Base-by-base conservation (phyloP, 2,797 vertebrate species). In the Myotis findleyi region DNA sequence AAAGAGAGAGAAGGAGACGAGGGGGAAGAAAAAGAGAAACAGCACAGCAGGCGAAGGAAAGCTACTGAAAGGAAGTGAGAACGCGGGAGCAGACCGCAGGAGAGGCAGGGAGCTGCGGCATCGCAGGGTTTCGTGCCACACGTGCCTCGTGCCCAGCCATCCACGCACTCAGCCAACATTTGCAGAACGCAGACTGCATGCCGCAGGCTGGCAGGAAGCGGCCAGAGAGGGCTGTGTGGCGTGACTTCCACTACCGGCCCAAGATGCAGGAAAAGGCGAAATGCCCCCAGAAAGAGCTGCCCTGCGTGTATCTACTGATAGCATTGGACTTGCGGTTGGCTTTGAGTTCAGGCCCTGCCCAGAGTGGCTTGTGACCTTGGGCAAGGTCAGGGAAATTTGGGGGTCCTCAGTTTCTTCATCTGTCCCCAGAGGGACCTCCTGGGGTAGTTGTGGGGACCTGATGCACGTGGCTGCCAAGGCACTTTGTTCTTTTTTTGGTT, bases 1-100 rank as follows among this genome's bases (percentile, higher is more conserved):
- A 1, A 38, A 96, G 88, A 97, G 90, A 97, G 94, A 96, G 44
- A 41, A n/a, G 25, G 82, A 82, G 92, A 93, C 27, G 57, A 71
- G 62, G 44, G 71, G 86, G 47, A 86, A 79, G 69, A 12, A 55
- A 89, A 49, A 93, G 77, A 95, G 25, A 87, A 71, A 57, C 18
- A 9, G 92, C 71, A 82, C 84, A 71, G 94, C 69, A 25, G 71
- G 85, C 30, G 13, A 84, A 86, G 16, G 71, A 84, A 79, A 25
- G 21, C 14, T 7, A 4, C 21, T 33, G 75, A 62, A 62, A 90
- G 27, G 77, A 36, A 86, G 87, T 11, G 17, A 75, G 57, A 62
- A 23, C 4, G 6, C 25, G 0, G 0, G 49, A 55, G 85, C 66
- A 8, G 3, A 18, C 59, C 9, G 66, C 66, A 16, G 30, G 89